phyloP scores from a whole-genome alignment of 2,888 invertebrate genomes.

The Linyphia triangularis region DNA sequence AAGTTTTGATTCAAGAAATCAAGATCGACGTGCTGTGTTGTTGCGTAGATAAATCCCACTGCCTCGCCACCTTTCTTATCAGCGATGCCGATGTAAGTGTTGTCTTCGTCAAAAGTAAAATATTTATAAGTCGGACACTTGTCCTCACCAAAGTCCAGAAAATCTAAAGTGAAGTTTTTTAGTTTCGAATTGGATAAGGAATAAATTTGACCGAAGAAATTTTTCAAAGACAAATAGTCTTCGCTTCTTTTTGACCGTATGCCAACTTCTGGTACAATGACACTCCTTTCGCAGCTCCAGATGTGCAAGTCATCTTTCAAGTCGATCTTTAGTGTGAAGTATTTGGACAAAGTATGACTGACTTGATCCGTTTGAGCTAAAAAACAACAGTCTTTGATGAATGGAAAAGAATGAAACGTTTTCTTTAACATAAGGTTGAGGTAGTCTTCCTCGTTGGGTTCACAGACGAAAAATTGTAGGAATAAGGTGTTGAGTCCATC shows the following conservation, averaged over 20 bases:
- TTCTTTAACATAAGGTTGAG: constrained; percentile 21
- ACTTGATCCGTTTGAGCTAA: not conserved
- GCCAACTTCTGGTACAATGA: constrained; percentile 39
- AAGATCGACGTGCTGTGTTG: constrained; percentile 35
- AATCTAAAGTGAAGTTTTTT: constrained; percentile 47
- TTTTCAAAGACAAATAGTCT: constrained; percentile 54
- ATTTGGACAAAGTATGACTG: not conserved
- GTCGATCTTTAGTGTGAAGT: not conserved
- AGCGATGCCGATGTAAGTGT: constrained; percentile 51
- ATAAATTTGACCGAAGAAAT: constrained; percentile 62
- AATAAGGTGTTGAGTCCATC: constrained; percentile 53
- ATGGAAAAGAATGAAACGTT: constrained; percentile 35
- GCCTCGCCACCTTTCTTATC: constrained; percentile 45
- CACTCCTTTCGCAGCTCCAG: constrained; percentile 12
- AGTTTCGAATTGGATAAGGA: constrained; percentile 2
- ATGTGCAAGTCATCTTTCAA: not conserved
- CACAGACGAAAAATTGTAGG: constrained; percentile 22
- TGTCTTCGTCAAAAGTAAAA: constrained; percentile 59
- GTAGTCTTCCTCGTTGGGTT: not conserved
- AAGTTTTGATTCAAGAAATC: constrained; percentile 50
- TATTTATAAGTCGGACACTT: constrained; percentile 47
- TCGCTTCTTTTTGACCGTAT: constrained; percentile 49
- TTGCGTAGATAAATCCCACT: constrained; percentile 58
- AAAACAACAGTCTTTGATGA: constrained; percentile 43
- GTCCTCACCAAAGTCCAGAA: constrained; percentile 66